phyloP scores from a whole-genome alignment of 2,888 invertebrate genomes.

The Fissipunctia ypsillon region DNA sequence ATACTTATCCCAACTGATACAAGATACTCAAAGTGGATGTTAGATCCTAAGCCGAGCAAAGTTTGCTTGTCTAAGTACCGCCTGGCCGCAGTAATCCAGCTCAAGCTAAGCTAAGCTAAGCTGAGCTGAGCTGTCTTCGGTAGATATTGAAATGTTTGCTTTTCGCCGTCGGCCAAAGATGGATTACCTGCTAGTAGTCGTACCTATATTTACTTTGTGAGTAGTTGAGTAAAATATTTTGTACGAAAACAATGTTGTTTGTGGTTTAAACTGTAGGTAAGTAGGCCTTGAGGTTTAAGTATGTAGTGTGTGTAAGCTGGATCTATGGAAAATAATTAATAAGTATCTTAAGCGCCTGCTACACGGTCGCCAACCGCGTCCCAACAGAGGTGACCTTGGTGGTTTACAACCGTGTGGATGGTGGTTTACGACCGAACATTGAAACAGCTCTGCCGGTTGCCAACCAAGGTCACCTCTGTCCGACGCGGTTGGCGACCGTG shows the following conservation, averaged over 20 bases:
- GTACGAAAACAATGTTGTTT: conserved; percentile 39
- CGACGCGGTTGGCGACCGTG: no score
- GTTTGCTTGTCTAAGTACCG: conserved; percentile 56
- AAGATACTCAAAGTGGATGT: conserved; percentile 41
- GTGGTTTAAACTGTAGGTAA: background rate
- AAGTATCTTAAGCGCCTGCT: no score
- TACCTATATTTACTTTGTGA: conserved; percentile 52
- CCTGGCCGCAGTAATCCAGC: conserved; percentile 56
- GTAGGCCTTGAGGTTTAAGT: conserved; percentile 8
- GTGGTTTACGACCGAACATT: no score
- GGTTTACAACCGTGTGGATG: no score
- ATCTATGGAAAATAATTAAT: background rate
- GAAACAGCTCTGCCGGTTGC: no score
- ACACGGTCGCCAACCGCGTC: no score
- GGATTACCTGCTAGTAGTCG: conserved; percentile 54
- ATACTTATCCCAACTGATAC: conserved; percentile 10
- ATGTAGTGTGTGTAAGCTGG: background rate
- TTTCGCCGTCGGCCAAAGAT: conserved; percentile 56
- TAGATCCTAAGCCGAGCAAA: conserved; percentile 46
- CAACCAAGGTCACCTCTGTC: no score
- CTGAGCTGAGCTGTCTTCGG: conserved; percentile 52
- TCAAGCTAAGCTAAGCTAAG: conserved; percentile 50
- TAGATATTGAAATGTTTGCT: conserved; percentile 64
- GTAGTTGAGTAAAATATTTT: conserved; percentile 34
- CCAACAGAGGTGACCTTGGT: no score